Percentiles rank a stretch among this genome's conserved stretches.
These are phyloP conservation scores for Phalacrocorax pelagicus DNA, from an alignment of 2,113 vertebrate genomes.

Conservation along the genomic window DNA sequence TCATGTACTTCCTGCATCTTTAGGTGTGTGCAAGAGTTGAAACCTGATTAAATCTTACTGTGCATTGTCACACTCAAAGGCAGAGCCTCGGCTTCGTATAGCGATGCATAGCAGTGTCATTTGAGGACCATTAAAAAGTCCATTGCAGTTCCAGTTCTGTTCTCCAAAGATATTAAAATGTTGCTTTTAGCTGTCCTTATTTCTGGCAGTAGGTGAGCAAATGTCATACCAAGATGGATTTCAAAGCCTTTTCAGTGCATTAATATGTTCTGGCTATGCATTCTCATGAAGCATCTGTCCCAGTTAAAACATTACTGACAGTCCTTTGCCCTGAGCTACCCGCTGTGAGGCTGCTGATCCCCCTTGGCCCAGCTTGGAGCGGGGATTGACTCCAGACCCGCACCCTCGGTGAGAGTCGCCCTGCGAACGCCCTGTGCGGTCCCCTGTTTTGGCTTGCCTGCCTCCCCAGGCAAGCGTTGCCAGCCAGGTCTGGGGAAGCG, in stretches of 20 bases:
- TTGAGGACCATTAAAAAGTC: neutral
- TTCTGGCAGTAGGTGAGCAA: neutral
- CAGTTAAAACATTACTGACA: neutral
- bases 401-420: neutral
- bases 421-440: neutral
- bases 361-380: neutral
- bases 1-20: neutral
- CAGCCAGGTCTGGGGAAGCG: neutral
- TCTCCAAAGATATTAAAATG: neutral
- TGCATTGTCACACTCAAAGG: neutral
- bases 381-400: neutral
- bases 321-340: neutral
- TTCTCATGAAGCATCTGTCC: neutral
- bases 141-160: neutral
- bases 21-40: neutral
- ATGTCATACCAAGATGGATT: neutral
- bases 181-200: neutral
- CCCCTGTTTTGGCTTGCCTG: neutral
- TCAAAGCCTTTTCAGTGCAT: neutral
- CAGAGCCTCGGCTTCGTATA: neutral
- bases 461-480: neutral
- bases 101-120: neutral
- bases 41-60: neutral
- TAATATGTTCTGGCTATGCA: neutral
- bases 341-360: neutral